Evolutionary conservation across 2,797 vertebrate species (phyloP), one percentile per base, ranked within the genome.

Genomic region (Urocyon cinereoargenteus): DNA sequence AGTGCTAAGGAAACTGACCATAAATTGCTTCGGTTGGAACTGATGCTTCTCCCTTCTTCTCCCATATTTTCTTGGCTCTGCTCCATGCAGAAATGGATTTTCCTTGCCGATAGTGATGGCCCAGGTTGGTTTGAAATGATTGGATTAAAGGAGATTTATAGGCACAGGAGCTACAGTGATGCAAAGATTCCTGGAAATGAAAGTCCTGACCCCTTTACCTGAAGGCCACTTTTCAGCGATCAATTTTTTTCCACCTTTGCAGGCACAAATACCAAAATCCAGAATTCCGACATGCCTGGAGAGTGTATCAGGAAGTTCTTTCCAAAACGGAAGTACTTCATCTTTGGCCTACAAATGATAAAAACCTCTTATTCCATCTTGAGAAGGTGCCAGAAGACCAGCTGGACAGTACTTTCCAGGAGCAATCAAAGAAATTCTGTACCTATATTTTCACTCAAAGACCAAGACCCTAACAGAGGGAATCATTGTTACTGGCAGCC

Each of bases 291-390:
- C 57, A 88, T 98, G 85, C 97, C 98, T 13, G 98, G 98, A 36
- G 91, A 98, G 22, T 98, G 98, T 90, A 98, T 99, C 85, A 97
- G 97, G n/a, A 90, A 90, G 15, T 99, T 98, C 93, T 99, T 99
- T 93, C 98, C 98, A 16, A 96, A 95, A 31, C 93, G 97, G 40
- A 98, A 98, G 79, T 99, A 98, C 77, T 99, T 99, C 64, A 81
- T 97, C n/a, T 99, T 99, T 88, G 91, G 16, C 98, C 98, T 11
- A 81, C 97, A 12, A 94, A 66, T 18, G 79, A 97, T 13, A 97
- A 94, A 31, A 94, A 95, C 3, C 28, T 90, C 7, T 85, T 96
- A 61, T 14, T 11, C 15, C 40, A 3, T 34, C 5, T 97, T 22
- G 72, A 78, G 13, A 4, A 96, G 1, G 59, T 96, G 34, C 12